A percentile compares a stretch with the other conserved stretches of the same genome.
Conservation (phyloP, 1,140 invertebrate species). For the Ips typographus region DNA sequence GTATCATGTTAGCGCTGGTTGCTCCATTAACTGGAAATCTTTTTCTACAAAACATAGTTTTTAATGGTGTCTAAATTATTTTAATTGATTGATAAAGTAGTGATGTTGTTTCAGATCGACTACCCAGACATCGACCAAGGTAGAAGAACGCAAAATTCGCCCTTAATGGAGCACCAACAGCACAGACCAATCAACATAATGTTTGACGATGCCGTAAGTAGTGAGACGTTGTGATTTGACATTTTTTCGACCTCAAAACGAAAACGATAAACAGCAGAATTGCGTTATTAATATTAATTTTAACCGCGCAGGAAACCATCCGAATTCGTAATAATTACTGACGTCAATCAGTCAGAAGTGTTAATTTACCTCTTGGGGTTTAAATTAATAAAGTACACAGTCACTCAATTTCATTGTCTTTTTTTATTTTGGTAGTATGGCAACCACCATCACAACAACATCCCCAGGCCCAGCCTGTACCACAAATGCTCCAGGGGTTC, state of each 20-base stretch:
- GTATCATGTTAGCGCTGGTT: too few relatives aligned
- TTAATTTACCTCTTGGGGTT: conserved; percentile 10
- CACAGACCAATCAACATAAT: conserved; percentile 63
- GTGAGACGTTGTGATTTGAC: conserved; percentile 2
- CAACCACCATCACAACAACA: conserved; percentile 37
- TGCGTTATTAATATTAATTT: neutral
- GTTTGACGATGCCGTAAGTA: conserved; percentile 63
- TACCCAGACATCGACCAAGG: conserved; percentile 72
- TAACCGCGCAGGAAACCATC: neutral
- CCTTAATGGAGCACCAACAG: conserved; percentile 53
- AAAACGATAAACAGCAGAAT: neutral
- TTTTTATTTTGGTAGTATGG: conserved; percentile 37
- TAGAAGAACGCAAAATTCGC: conserved; percentile 49
- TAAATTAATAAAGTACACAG: conserved; percentile 9
- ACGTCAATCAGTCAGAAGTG: conserved; percentile 9
- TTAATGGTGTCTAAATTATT: too few relatives aligned
- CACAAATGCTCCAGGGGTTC: conserved; percentile 79
- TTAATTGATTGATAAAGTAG: too few relatives aligned
- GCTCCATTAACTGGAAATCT: neutral
- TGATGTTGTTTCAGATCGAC: conserved; percentile 67
- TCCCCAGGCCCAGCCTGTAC: conserved; percentile 44
- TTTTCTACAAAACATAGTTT: neutral
- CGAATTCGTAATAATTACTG: conserved; percentile 11
- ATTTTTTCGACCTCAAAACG: too few relatives aligned
- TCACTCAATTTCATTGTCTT: neutral